Evolutionary conservation across 2,797 vertebrate species (phyloP).

Genomic region (Darevskia nairensis): DNA sequence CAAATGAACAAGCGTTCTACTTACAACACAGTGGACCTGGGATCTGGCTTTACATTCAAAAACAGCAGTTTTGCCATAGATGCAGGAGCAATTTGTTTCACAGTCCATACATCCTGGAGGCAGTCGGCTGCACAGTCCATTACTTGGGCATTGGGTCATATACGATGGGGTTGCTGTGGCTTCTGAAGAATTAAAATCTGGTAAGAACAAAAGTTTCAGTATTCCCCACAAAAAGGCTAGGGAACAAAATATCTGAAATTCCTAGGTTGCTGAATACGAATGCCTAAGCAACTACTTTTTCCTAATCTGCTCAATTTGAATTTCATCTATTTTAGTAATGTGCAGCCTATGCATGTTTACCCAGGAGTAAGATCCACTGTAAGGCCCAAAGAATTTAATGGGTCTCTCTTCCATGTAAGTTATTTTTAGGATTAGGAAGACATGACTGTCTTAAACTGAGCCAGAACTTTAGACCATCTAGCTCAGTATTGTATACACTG

Average conservation of each 20-base stretch:
- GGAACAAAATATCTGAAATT: not conserved
- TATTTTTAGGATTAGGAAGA: not conserved
- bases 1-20: constrained; percentile 66
- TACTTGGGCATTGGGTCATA: constrained; percentile 88
- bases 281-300: not conserved
- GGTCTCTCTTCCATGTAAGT: not conserved
- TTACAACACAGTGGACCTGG: constrained; percentile 90
- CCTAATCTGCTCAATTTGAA: not conserved
- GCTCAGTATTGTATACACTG: too few relatives aligned
- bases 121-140: constrained; percentile 86
- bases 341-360: not conserved
- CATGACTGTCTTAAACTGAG: too few relatives aligned
- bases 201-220: not conserved
- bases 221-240: not conserved
- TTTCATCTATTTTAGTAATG: not conserved
- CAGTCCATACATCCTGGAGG: constrained; percentile 90
- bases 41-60: constrained; percentile 88
- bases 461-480: too few relatives aligned
- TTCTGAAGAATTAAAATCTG: constrained; percentile 67
- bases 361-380: too few relatives aligned
- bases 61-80: constrained; percentile 85
- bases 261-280: not conserved
- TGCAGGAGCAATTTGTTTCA: constrained; percentile 87
- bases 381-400: not conserved
- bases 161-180: constrained; percentile 77